Evolutionary conservation across 2,113 vertebrate genomes (phyloP).

Genomic region (Lophotis ruficrista): DNA sequence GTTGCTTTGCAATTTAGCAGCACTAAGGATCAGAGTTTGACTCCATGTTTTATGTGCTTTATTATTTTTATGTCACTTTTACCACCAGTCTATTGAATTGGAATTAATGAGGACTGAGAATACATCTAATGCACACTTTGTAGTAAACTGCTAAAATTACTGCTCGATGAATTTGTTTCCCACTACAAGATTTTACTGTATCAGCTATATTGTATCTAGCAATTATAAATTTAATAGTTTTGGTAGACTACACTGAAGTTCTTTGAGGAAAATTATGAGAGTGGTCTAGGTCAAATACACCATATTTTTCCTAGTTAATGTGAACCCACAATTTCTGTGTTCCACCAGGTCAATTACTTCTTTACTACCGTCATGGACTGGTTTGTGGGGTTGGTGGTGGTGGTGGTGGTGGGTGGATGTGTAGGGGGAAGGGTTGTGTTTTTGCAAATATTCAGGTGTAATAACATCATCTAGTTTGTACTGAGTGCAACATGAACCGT

Average conservation of each 20-base stretch:
- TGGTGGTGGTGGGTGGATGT: background rate
- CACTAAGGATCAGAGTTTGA: background rate
- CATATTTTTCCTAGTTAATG: background rate
- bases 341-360: background rate
- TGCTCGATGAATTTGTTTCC: conserved; percentile 20
- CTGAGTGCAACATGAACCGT: background rate
- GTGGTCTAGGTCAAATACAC: background rate
- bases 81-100: background rate
- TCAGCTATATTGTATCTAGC: background rate
- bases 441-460: background rate
- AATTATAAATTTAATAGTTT: background rate
- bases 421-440: background rate
- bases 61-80: conserved; percentile 43
- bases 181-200: background rate
- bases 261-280: background rate
- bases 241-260: background rate
- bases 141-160: conserved; percentile 13
- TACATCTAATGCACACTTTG: background rate
- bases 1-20: background rate
- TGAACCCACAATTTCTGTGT: background rate
- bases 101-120: conserved; percentile 45
- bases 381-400: background rate
- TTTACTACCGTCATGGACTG: background rate
- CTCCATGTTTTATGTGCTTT: background rate
- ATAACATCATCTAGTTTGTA: background rate